Percentiles rank a stretch among this genome's conserved stretches.
phyloP scores from a whole-genome alignment of 2,797 vertebrate species.

The Simalia tracyae region DNA sequence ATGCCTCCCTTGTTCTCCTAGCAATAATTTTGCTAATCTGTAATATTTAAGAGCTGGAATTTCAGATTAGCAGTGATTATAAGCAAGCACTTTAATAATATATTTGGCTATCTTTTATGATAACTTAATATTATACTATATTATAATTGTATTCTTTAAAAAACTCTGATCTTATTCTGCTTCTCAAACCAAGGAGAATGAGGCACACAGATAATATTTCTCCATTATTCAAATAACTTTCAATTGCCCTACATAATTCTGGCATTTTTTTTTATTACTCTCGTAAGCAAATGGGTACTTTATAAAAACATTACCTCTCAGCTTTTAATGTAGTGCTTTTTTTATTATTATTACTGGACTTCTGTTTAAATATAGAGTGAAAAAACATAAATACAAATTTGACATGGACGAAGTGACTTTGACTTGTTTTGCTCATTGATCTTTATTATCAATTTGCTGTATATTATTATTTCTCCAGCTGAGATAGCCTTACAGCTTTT shows the following conservation, averaged over 20 bases:
- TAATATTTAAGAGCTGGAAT: not conserved
- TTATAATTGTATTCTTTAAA: not conserved
- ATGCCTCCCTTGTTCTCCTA: not conserved
- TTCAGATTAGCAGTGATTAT: not conserved
- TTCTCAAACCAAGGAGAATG: conserved; percentile 60
- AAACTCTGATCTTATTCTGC: conserved; percentile 56
- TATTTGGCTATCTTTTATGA: not conserved
- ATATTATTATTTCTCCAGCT: conserved; percentile 44
- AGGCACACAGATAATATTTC: conserved; percentile 57
- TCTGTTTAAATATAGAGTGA: conserved; percentile 73
- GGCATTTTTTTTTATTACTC: conserved; percentile 74
- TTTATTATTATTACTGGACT: conserved; percentile 72
- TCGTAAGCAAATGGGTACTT: conserved; percentile 78
- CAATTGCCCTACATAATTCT: conserved; percentile 75
- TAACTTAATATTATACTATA: not conserved
- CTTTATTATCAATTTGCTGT: conserved; percentile 59
- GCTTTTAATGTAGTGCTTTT: conserved; percentile 79
- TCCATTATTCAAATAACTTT: conserved; percentile 76
- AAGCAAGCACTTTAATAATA: conserved; percentile 33
- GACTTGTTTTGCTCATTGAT: conserved; percentile 71
- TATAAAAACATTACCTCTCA: conserved; percentile 78
- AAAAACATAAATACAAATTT: conserved; percentile 71
- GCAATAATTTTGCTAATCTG: not conserved
- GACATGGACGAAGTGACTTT: conserved; percentile 67
- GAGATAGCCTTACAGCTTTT: conserved; percentile 37